Evolutionary conservation across 2,888 invertebrate species (phyloP).

Genomic region (Prenolepis imparis): DNA sequence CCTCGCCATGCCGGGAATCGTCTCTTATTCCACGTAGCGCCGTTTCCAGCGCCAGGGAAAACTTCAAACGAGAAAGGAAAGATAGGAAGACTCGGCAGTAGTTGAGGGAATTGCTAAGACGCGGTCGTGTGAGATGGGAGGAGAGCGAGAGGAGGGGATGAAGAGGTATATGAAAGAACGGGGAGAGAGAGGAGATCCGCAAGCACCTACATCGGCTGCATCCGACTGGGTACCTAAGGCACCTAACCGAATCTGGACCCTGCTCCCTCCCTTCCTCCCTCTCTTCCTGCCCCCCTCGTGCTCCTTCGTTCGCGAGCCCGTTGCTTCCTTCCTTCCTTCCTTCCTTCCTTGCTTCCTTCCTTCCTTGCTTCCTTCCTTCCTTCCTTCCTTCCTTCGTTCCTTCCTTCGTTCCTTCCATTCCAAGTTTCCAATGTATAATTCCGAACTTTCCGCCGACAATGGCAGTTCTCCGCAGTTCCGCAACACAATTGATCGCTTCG

Average conservation of each 20-base stretch:
- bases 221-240: conserved; percentile 68
- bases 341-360: conserved; percentile 52
- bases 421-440: conserved; percentile 84
- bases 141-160: conserved; percentile 28
- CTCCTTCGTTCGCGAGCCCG: conserved; percentile 57
- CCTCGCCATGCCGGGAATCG: conserved; percentile 63
- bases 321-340: conserved; percentile 53
- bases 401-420: conserved; percentile 76
- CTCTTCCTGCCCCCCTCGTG: conserved; percentile 60
- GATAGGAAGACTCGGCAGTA: conserved; percentile 51
- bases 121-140: conserved; percentile 19
- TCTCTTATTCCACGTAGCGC: conserved; percentile 70
- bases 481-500: conserved; percentile 82
- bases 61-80: conserved; percentile 71
- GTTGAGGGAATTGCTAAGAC: conserved; percentile 53
- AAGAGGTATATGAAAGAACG: not conserved
- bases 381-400: conserved; percentile 70
- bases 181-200: conserved; percentile 33
- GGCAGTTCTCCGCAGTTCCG: conserved; percentile 81
- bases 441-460: conserved; percentile 83
- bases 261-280: conserved; percentile 53
- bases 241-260: conserved; percentile 68
- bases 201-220: conserved; percentile 58
- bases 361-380: conserved; percentile 51
- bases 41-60: conserved; percentile 67